Percentiles rank a stretch among this genome's conserved stretches.
Conservation (phyloP, 2,113 vertebrate species). For the Misgurnus mizolepis region DNA sequence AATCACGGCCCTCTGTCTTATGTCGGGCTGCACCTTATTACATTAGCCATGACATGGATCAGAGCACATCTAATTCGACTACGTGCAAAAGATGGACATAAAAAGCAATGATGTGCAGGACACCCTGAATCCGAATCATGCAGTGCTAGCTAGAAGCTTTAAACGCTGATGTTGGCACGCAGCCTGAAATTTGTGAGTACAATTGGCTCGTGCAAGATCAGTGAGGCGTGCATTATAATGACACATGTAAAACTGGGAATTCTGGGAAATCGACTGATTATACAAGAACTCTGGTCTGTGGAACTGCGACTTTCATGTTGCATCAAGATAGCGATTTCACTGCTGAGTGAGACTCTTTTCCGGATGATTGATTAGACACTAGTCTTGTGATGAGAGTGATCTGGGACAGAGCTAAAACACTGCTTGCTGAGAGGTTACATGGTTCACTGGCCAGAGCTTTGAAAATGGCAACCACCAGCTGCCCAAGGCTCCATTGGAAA, state of each 20-base stretch:
- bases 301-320: slow-evolving; percentile 7
- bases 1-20: slow-evolving; percentile 36
- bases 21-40: slow-evolving; percentile 43
- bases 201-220: slow-evolving; percentile 10
- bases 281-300: not conserved
- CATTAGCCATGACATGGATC: slow-evolving; percentile 45
- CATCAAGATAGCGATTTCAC: slow-evolving; percentile 27
- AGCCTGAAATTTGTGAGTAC: not conserved
- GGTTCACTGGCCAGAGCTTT: slow-evolving; percentile 42
- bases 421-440: slow-evolving; percentile 30
- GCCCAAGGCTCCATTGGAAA: slow-evolving; percentile 31
- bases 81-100: slow-evolving; percentile 9
- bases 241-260: slow-evolving; percentile 25
- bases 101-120: slow-evolving; percentile 25
- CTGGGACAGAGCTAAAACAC: slow-evolving; percentile 41
- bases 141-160: not conserved
- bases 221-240: slow-evolving; percentile 5
- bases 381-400: slow-evolving; percentile 41
- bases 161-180: slow-evolving; percentile 29
- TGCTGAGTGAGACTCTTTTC: slow-evolving; percentile 39
- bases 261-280: slow-evolving; percentile 11
- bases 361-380: slow-evolving; percentile 43
- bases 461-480: slow-evolving; percentile 52
- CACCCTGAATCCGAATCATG: slow-evolving; percentile 22
- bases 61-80: slow-evolving; percentile 45